Base-by-base conservation (phyloP, 2,113 vertebrate species). In the Dromaius novaehollandiae region DNA sequence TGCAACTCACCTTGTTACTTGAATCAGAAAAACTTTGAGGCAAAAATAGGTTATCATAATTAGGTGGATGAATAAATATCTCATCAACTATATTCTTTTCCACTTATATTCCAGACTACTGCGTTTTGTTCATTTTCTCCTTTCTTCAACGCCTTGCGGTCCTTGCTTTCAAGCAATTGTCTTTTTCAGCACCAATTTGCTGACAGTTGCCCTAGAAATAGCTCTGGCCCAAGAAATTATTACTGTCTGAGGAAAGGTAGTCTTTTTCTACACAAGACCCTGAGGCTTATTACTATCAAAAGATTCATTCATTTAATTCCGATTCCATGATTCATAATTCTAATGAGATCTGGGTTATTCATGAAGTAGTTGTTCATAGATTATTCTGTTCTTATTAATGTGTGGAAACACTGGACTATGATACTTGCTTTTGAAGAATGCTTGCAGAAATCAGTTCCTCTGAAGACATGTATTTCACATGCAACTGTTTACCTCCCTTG, bases 341-440 rank as follows among this genome's bases (percentile, higher is more conserved):
- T 65, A 86, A 79, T 91, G 94, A 80, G 69, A 64, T 97, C 87
- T 89, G 51, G 50, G 89, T 94, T 97, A 82, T 96, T 96, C 79
- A 85, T 90, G 87, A 90, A 63, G 3, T 65, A 75, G 68, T 90
- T 96, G 60, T 93, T 96, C 89, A 88, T 89, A 83, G 89, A 81
- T 96, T 96, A 94, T 91, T 81, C 46, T 65, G 68, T 71, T 7
- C 32, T 65, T 85, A 77, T 89, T 96, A 94, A 63, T 55, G 46
- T 84, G 71, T 19, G n/a, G 82, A 92, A 96, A 81, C n/a, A 42
- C 42, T 75, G 56, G 71, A 17, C 14, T 95, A 15, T 91, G 88
- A 46, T 63, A 56, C 44, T 82, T 68, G 11, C 63, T 81, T 97
- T 94, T 97, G 90, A 82, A 93, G 88, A 95, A 93, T 56, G 40